phyloP scores from a whole-genome alignment of 2,888 invertebrate genomes.

The Thereva nobilitata region DNA sequence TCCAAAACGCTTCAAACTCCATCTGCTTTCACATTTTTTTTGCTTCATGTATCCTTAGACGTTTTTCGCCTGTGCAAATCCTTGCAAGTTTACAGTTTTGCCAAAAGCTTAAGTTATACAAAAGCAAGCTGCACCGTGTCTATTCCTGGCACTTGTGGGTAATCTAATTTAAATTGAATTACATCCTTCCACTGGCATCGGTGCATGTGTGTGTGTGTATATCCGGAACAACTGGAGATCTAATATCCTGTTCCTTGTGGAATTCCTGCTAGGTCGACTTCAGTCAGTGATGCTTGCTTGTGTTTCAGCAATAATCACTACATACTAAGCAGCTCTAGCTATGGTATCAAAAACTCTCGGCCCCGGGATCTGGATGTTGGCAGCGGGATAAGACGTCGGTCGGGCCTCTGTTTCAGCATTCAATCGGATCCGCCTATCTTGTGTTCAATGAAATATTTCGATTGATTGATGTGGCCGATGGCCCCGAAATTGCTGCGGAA shows the following conservation, averaged over 20 bases:
- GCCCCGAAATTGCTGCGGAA: conserved; percentile 25
- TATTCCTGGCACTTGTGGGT: conserved; percentile 29
- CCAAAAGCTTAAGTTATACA: conserved; percentile 27
- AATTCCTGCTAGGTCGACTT: conserved; percentile 31
- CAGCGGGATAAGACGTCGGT: not conserved
- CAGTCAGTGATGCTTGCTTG: conserved; percentile 20
- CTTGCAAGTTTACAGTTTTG: conserved; percentile 5
- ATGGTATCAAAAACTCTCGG: too few species aligned
- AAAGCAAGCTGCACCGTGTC: conserved; percentile 9
- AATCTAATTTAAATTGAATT: conserved; percentile 35
- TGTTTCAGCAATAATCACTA: conserved; percentile 21
- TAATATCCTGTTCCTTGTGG: conserved; percentile 35
- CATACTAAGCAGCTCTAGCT: too few species aligned
- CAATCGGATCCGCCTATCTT: conserved; percentile 33
- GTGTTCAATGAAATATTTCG: conserved; percentile 33
- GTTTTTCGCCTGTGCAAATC: not conserved
- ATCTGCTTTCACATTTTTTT: too few species aligned
- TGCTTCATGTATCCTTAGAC: not conserved
- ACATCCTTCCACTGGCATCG: conserved; percentile 23
- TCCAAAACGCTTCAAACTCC: too few species aligned
- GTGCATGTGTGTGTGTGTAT: conserved; percentile 7
- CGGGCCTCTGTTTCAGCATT: conserved; percentile 18
- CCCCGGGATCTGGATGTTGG: not conserved
- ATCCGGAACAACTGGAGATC: conserved; percentile 26
- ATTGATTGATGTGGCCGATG: conserved; percentile 33